A percentile compares a stretch with the other conserved stretches of the same genome.
Evolutionary conservation across 2,797 vertebrate genomes (phyloP).

Genomic region (Aulostomus chinensis): DNA sequence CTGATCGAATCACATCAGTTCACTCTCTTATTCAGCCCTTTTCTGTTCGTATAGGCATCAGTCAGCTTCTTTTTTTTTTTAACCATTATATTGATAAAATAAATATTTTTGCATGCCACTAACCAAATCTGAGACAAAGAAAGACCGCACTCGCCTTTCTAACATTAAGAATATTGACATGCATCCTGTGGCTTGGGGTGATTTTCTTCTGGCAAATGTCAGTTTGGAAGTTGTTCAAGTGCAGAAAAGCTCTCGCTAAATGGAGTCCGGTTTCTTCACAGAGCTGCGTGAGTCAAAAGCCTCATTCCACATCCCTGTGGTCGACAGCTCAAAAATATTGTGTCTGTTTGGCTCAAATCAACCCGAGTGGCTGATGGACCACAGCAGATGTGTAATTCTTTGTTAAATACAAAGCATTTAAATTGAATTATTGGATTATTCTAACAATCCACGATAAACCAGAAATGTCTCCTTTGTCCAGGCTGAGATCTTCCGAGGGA

Average conservation of each 20-base stretch:
- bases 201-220: constrained; percentile 36
- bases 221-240: constrained; percentile 54
- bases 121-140: constrained; percentile 21
- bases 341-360: constrained; percentile 34
- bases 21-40: too few species aligned
- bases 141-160: constrained; percentile 13
- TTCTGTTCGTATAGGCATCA: constrained; percentile 5
- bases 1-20: not conserved
- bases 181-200: constrained; percentile 41
- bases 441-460: too few species aligned
- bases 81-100: constrained; percentile 23
- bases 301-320: constrained; percentile 29
- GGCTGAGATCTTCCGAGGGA: not conserved
- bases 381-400: constrained; percentile 16
- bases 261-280: constrained; percentile 30
- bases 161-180: constrained; percentile 37
- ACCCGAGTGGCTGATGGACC: constrained; percentile 17
- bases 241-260: constrained; percentile 46
- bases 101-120: constrained; percentile 14
- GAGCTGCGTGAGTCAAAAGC: constrained; percentile 32
- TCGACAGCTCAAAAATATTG: constrained; percentile 27
- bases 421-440: constrained; percentile 16
- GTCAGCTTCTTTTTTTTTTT: not conserved
- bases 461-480: constrained; percentile 5
- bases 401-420: constrained; percentile 4